Conservation (phyloP, 2,113 vertebrate genomes). For the Fregata magnificens region DNA sequence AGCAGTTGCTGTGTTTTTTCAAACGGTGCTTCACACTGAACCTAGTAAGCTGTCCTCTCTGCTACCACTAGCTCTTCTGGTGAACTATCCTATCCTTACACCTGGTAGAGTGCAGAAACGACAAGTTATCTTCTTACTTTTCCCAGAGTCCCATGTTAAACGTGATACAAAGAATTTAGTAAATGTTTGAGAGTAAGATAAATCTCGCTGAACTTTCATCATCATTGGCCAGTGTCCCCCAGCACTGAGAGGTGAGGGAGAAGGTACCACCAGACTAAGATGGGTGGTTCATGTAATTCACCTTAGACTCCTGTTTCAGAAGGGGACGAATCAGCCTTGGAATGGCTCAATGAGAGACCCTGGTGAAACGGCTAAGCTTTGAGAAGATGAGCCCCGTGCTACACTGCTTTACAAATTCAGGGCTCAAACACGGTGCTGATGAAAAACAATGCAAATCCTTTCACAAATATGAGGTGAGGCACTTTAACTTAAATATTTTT, state of each 20-base stretch:
- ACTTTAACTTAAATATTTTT: background rate
- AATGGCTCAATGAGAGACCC: background rate
- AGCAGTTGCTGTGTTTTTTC: background rate
- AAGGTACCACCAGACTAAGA: background rate
- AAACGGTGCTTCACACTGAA: background rate
- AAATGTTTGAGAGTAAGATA: background rate
- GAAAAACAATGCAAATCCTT: background rate
- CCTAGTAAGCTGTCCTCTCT: background rate
- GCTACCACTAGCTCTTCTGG: background rate
- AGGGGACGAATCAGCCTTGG: background rate
- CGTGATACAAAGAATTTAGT: background rate
- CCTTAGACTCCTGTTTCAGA: background rate
- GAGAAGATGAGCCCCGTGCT: background rate
- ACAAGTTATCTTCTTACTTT: background rate
- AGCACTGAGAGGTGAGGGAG: background rate
- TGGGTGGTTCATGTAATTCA: background rate
- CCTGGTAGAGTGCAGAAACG: background rate
- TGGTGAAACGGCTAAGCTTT: accelerated
- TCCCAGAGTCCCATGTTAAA: background rate
- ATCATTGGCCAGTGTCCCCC: background rate
- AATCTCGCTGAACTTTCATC: background rate
- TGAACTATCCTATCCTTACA: background rate
- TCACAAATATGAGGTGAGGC: background rate
- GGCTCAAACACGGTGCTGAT: background rate
- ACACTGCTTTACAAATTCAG: background rate